A percentile compares a stretch with the other conserved stretches of the same genome.
These are phyloP conservation scores for Pterobdella sp. DNA, from an alignment of 2,888 invertebrate species.

Conservation along the genomic window DNA sequence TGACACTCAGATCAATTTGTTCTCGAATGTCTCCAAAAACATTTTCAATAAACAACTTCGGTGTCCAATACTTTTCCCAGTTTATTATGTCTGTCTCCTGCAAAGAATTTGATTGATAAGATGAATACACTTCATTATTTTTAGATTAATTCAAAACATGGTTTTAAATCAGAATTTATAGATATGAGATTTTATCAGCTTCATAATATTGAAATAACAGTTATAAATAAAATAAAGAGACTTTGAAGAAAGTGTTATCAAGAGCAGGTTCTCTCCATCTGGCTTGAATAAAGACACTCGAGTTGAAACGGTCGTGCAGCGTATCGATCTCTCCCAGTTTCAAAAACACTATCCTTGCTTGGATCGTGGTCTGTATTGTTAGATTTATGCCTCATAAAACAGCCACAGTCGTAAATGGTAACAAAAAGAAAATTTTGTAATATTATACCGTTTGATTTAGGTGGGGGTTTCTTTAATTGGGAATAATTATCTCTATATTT, in stretches of 20 bases:
- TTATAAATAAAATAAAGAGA: background rate
- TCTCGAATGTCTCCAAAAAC: constrained; percentile 40
- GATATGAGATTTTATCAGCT: background rate
- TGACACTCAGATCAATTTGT: constrained; percentile 34
- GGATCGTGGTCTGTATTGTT: constrained; percentile 20
- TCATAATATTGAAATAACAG: background rate
- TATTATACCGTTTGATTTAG: too few relatives aligned
- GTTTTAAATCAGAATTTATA: background rate
- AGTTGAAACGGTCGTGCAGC: constrained; percentile 22
- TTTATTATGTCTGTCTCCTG: constrained; percentile 23
- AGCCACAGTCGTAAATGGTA: too few relatives aligned
- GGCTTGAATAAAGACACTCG: constrained; percentile 21
- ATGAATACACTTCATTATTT: too few relatives aligned
- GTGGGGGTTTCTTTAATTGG: too few relatives aligned
- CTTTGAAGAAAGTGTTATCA: constrained; percentile 19
- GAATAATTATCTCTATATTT: too few relatives aligned
- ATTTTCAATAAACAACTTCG: constrained; percentile 42
- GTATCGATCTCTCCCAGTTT: constrained; percentile 25
- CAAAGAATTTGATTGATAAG: too few relatives aligned
- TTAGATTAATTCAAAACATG: too few relatives aligned
- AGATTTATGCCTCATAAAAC: too few relatives aligned
- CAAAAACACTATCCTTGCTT: constrained; percentile 22
- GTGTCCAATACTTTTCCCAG: constrained; percentile 41
- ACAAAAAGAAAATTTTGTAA: too few relatives aligned
- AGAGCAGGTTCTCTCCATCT: constrained; percentile 21